Evolutionary conservation across 2,888 invertebrate genomes (phyloP).

Genomic region (Drosophila mimetica): DNA sequence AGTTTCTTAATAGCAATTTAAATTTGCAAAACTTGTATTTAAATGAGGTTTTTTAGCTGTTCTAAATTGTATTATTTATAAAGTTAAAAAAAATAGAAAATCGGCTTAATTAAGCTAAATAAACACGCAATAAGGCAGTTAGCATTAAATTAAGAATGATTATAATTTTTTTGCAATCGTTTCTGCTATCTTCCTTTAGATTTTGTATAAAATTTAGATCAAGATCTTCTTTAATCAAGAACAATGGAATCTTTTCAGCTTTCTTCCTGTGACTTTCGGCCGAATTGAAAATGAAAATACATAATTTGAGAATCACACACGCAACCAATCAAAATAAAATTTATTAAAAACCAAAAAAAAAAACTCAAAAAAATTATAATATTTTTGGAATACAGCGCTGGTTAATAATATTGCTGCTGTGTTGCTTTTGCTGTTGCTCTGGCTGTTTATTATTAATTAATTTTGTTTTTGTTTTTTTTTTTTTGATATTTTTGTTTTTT

Average conservation of each 20-base stretch:
- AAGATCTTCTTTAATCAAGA: conserved; percentile 5
- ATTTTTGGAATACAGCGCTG: conserved; percentile 27
- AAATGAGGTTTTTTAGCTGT: neutral
- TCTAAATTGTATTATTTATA: neutral
- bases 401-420: conserved; percentile 35
- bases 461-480: neutral
- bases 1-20: too few relatives aligned
- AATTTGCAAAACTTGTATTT: too few relatives aligned
- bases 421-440: neutral
- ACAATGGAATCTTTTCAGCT: conserved; percentile 5
- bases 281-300: neutral
- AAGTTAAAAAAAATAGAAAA: neutral
- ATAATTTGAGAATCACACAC: conserved; percentile 3
- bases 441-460: conserved; percentile 5
- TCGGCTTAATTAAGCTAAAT: neutral
- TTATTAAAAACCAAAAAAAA: conserved; percentile 38
- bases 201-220: neutral
- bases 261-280: neutral
- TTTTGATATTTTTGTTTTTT: neutral
- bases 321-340: conserved; percentile 48
- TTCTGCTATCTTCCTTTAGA: neutral
- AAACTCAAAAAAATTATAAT: conserved; percentile 13
- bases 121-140: conserved; percentile 5
- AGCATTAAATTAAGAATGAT: conserved; percentile 17
- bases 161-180: neutral